phyloP scores from a whole-genome alignment of 1,140 invertebrate genomes.

The Heliconius nattereri region DNA sequence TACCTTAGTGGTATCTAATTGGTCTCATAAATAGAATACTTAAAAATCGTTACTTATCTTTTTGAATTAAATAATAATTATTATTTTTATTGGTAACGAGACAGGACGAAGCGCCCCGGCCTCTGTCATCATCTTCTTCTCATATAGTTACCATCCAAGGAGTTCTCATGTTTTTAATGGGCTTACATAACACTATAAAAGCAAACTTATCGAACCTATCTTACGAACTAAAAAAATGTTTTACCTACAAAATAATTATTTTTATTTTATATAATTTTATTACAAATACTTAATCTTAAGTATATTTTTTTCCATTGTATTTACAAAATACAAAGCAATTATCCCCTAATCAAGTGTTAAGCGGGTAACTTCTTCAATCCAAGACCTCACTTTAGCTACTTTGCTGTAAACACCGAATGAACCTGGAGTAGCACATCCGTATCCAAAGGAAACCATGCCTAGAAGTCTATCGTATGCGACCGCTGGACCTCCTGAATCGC shows the following conservation, averaged over 20 bases:
- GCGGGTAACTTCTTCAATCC: conserved; percentile 72
- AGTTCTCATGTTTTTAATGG: too few species aligned
- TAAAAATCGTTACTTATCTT: too few species aligned
- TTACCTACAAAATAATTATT: not conserved
- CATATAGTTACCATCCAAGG: too few species aligned
- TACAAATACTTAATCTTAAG: not conserved
- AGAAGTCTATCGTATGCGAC: conserved; percentile 73
- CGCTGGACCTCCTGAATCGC: conserved; percentile 79
- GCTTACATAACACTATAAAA: too few species aligned
- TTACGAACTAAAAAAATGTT: not conserved
- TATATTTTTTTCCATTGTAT: not conserved
- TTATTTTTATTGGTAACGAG: too few species aligned
- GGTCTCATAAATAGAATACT: too few species aligned
- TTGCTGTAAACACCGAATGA: conserved; percentile 85
- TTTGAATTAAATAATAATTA: too few species aligned
- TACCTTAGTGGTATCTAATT: too few species aligned
- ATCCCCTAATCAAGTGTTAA: conserved; percentile 52
- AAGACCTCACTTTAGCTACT: conserved; percentile 77
- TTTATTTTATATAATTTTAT: not conserved
- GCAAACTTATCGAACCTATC: too few species aligned
- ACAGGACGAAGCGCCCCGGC: too few species aligned
- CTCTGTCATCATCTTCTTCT: too few species aligned
- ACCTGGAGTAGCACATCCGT: conserved; percentile 81
- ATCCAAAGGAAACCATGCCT: conserved; percentile 84
- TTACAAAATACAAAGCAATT: not conserved